A percentile compares a stretch with the other conserved stretches of the same genome.
phyloP scores from a whole-genome alignment of 2,113 vertebrate species.

The Microcebus tavaratra region DNA sequence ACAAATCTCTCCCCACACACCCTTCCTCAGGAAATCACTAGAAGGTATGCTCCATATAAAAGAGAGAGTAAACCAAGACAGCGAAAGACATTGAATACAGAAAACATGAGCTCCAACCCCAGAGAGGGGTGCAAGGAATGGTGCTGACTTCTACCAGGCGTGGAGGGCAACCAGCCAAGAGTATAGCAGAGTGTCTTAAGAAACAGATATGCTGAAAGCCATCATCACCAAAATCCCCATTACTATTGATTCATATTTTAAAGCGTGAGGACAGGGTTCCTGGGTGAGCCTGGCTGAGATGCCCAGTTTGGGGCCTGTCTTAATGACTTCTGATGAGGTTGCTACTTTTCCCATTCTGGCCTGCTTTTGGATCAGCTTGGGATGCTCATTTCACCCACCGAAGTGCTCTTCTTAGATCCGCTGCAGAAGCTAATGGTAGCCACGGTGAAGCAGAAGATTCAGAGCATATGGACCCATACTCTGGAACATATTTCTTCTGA shows the following conservation, averaged over 20 bases:
- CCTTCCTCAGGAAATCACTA: not conserved
- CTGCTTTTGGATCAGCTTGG: not conserved
- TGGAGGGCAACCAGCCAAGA: not conserved
- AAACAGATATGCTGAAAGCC: not conserved
- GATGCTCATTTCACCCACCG: not conserved
- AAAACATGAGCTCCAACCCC: not conserved
- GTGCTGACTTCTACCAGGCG: not conserved
- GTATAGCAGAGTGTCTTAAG: not conserved
- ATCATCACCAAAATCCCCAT: not conserved
- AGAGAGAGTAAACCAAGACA: not conserved
- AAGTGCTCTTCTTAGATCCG: not conserved
- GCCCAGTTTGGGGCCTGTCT: not conserved
- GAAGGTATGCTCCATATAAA: not conserved
- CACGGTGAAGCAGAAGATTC: not conserved
- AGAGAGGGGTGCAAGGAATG: not conserved
- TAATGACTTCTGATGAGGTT: not conserved
- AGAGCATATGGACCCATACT: not conserved
- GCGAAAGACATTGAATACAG: not conserved
- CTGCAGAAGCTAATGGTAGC: not conserved
- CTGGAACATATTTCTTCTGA: not conserved
- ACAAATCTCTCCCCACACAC: not conserved
- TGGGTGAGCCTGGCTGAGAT: not conserved
- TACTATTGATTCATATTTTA: not conserved
- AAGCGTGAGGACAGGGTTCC: not conserved
- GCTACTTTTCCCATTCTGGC: not conserved